These are phyloP conservation scores for Prionailurus viverrinus DNA, from an alignment of 2,113 vertebrate species.

Conservation along the genomic window DNA sequence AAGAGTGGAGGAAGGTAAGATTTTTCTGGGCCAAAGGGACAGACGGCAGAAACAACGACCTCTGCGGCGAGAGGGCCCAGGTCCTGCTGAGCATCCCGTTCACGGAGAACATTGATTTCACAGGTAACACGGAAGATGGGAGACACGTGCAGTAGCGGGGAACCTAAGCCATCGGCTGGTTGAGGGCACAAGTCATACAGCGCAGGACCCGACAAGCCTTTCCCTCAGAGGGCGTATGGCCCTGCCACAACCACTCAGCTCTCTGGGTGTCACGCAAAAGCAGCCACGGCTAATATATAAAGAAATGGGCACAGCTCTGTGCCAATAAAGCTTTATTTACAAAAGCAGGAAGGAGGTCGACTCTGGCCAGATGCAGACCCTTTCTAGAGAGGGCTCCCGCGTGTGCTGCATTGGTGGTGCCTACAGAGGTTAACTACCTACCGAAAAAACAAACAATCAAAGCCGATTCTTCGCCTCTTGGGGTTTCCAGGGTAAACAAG, in stretches of 20 bases:
- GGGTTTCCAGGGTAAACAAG: not conserved
- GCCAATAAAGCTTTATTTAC: not conserved
- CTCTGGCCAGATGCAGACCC: too few species aligned
- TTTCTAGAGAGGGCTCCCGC: rapidly evolving
- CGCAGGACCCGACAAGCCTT: not conserved
- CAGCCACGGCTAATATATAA: too few species aligned
- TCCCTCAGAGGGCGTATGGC: too few species aligned
- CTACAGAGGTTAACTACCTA: not conserved
- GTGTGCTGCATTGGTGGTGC: rapidly evolving
- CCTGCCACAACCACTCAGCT: not conserved
- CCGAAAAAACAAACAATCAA: not conserved
- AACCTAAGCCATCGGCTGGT: not conserved
- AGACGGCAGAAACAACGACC: rapidly evolving
- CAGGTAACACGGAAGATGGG: rapidly evolving
- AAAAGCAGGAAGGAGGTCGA: rapidly evolving
- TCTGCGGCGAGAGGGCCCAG: rapidly evolving
- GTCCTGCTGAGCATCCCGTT: rapidly evolving
- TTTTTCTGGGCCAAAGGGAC: not conserved
- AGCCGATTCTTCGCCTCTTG: not conserved
- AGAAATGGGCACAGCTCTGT: rapidly evolving
- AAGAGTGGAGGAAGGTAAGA: not conserved
- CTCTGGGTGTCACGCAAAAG: rapidly evolving
- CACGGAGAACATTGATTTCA: rapidly evolving
- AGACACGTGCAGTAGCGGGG: rapidly evolving
- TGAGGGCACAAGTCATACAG: rapidly evolving